phyloP scores from a whole-genome alignment of 2,797 vertebrate species.

The Eulemur coronatus region DNA sequence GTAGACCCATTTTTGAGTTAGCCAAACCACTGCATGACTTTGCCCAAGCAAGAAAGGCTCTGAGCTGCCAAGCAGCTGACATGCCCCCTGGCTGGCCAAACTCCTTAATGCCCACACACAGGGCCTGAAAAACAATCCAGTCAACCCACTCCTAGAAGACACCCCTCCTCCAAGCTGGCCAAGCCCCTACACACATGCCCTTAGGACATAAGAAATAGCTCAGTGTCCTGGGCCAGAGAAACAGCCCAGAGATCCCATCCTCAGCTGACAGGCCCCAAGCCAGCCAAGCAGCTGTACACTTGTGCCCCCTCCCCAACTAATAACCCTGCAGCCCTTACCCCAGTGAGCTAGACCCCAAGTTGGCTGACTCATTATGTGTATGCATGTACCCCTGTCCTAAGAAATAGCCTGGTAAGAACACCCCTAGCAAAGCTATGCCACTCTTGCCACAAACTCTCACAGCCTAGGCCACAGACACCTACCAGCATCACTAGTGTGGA shows the following conservation, averaged over 20 bases:
- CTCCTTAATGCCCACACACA: background rate
- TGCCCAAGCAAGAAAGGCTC: background rate
- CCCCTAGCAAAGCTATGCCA: background rate
- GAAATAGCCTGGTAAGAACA: background rate
- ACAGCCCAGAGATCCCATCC: background rate
- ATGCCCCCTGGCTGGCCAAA: background rate
- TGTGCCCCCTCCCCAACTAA: background rate
- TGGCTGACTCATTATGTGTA: background rate
- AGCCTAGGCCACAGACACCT: background rate
- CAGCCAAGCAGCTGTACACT: background rate
- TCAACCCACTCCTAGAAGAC: background rate
- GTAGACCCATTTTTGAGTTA: too few species aligned
- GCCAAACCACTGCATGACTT: background rate
- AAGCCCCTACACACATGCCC: too few species aligned
- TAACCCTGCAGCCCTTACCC: background rate
- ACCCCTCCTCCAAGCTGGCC: too few species aligned
- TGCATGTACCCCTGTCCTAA: background rate
- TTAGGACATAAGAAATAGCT: too few species aligned
- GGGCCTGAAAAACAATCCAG: background rate
- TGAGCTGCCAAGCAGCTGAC: background rate
- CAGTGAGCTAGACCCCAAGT: background rate
- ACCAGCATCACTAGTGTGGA: too few species aligned
- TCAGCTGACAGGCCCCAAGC: background rate
- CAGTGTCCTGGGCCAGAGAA: background rate
- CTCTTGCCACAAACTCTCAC: background rate